Base-by-base conservation (phyloP, 2,888 invertebrate species). In the Chymomyza fuscimana region DNA sequence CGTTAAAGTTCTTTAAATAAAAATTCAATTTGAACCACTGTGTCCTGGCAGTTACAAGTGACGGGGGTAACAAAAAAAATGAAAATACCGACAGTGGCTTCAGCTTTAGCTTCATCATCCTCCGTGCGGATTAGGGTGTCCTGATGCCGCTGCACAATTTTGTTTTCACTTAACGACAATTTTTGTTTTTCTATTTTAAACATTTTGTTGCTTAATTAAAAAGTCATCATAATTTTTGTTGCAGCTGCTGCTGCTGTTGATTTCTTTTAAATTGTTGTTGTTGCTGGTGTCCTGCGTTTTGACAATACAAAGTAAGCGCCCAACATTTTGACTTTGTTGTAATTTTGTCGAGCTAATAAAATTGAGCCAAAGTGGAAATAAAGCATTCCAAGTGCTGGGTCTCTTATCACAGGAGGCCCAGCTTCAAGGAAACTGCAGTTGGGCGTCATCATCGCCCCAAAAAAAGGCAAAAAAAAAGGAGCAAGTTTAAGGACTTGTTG, bases 271-370 rank as follows among this genome's bases (percentile, higher is more conserved):
- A 12, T 12, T 46, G 40, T 12, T 46, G 12, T 46, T 46, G 40
- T 46, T 46, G 1, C 6, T 46, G 40, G 40, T n/a, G 3, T 54
- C 54, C 54, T 54, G 54, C 54, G 54, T 19, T 29, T 29, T 58
- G 58, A 58, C 29, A 58, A 58, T 58, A 58, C 29, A 58, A 29
- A 58, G 32, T 60, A 36, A 36, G 60, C 60, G 36, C 36, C 36
- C 60, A n/a, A n/a, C 65, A 7, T 56, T 69, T 67, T 62, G 70
- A 80, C 83, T 85, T 87, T 84, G 86, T 85, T 87, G 83, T 80
- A 87, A 84, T 82, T 87, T 87, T 82, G 81, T 85, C 86, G 85
- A 85, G 84, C 83, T 84, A 84, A 84, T 84, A 87, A 87, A 84
- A 84, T 84, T 87, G 86, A 86, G 76, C 85, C 76, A 65, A 79